Evolutionary conservation across 1,140 invertebrate genomes (phyloP).

Genomic region (Eueides isabella): DNA sequence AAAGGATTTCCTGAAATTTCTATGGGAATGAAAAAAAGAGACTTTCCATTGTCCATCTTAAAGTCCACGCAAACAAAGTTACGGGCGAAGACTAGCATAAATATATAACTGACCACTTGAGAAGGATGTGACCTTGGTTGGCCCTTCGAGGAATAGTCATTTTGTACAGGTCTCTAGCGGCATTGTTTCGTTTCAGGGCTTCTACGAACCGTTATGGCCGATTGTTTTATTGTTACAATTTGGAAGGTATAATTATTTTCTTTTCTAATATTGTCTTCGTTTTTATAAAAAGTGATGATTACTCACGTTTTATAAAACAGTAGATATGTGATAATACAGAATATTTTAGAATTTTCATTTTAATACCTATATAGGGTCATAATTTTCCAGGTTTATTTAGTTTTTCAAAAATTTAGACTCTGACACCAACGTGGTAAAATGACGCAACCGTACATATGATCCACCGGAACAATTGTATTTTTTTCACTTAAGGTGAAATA

Average conservation of each 20-base stretch:
- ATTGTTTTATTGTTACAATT: neutral
- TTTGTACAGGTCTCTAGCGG: conserved; percentile 6
- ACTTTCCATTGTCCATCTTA: no score
- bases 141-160: conserved; percentile 12
- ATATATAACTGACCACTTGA: conserved; percentile 35
- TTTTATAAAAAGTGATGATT: neutral
- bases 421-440: no score
- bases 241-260: neutral
- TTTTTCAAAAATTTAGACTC: no score
- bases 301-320: neutral
- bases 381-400: no score
- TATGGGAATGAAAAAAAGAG: no score
- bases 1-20: no score
- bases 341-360: no score
- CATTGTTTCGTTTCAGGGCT: neutral
- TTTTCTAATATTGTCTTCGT: neutral
- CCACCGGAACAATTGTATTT: no score
- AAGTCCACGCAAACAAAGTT: no score
- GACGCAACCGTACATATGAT: no score
- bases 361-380: no score
- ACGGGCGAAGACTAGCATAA: neutral
- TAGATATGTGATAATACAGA: neutral
- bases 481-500: no score
- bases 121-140: conserved; percentile 14
- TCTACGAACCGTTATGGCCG: neutral